phyloP scores from a whole-genome alignment of 2,797 vertebrate species.

The Dryobates pubescens region DNA sequence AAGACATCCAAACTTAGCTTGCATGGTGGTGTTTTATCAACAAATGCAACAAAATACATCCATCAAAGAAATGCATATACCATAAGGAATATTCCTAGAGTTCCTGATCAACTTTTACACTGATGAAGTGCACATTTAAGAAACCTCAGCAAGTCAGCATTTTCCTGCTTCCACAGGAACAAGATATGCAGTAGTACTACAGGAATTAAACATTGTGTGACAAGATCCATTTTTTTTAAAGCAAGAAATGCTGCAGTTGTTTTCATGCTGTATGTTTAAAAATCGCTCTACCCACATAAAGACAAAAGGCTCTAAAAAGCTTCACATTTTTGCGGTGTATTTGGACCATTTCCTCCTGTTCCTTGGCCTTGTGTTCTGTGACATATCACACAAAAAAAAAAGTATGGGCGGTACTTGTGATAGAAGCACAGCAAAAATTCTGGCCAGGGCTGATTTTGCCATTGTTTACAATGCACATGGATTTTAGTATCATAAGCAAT shows the following conservation, averaged over 20 bases:
- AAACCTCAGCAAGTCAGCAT: neutral
- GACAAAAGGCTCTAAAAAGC: neutral
- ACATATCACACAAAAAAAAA: neutral
- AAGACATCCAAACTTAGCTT: neutral
- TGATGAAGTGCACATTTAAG: neutral
- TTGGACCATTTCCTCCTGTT: neutral
- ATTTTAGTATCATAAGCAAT: neutral
- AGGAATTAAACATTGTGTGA: neutral
- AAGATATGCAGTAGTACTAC: neutral
- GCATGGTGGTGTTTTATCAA: neutral
- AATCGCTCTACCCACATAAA: neutral
- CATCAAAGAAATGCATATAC: neutral
- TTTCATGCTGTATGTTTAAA: neutral
- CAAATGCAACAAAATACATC: neutral
- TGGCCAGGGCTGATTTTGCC: neutral
- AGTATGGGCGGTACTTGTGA: neutral
- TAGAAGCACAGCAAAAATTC: neutral
- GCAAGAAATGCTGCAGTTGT: neutral
- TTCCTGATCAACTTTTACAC: neutral
- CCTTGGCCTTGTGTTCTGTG: neutral
- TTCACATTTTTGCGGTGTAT: too few relatives aligned
- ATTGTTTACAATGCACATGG: neutral
- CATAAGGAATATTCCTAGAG: neutral
- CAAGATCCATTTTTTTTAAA: neutral
- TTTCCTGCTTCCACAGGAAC: neutral